Evolutionary conservation across 2,113 vertebrate species (phyloP), one percentile per base, ranked within the genome.

Genomic region (Beaufortia kweichowensis): DNA sequence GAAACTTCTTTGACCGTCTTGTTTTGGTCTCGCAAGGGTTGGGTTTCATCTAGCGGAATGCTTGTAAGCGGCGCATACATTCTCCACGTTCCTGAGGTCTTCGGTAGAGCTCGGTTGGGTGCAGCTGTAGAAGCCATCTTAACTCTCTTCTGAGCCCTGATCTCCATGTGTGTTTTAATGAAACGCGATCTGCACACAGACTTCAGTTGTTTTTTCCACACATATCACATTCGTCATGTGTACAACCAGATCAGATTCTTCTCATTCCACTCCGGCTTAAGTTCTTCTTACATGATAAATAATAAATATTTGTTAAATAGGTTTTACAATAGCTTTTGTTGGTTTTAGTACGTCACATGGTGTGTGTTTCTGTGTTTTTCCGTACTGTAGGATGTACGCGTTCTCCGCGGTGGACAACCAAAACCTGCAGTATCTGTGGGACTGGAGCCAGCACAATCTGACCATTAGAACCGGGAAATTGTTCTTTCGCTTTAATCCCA

Each of bases 351-450:
- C 50, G 62, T 60, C 2, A 23, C 6, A 12, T 62, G 50, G 10
- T 33, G 55, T 43, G 4, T 24, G 3, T 79, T 50, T 85, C 35
- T 75, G 7, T 81, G 8, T 39, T 39, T 43, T 28, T 50, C 71
- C 28, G 2, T 3, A 69, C 75, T 24, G 29, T 79, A 98, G 97
- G 83, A 93, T 93, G 85, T 98, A 99, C 5, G 92, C 97, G 2
- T 98, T 99, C 90, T 96, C 94, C 0, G 95, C 94, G 53, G 89
- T 98, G 29, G 94, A 98, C 88, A 99, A 99, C 92, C 95, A 97
- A 87, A 93, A 98, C 85, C 85, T 99, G 66, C 96, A 98, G 89
- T 91, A 94, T 69, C 90, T 98, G 14, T 99, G 97, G 97, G 95
- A 99, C 89, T 99, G 97, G 97, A 93, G 84, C 82, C 94, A 95